Conservation (phyloP, 2,797 vertebrate species). For the Hydrophis major region DNA sequence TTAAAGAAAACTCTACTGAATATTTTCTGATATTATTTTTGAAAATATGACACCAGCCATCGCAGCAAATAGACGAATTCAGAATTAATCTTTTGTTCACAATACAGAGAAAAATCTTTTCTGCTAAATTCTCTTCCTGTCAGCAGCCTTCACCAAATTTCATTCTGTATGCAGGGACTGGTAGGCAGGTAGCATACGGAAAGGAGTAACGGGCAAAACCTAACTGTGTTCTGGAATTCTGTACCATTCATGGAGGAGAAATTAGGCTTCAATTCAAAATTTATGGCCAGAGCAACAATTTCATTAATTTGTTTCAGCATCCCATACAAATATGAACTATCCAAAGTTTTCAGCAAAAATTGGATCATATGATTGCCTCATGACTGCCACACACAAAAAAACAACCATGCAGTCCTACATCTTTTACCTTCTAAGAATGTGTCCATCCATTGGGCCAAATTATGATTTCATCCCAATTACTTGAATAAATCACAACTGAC, state of each 20-base stretch:
- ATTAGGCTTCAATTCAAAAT: neutral
- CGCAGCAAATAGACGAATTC: neutral
- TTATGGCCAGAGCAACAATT: too few relatives aligned
- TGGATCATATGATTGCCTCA: neutral
- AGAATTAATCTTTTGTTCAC: neutral
- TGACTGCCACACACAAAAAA: neutral
- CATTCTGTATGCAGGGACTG: neutral
- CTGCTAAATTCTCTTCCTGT: neutral
- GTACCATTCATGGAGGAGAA: neutral
- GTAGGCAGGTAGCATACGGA: neutral
- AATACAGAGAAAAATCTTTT: neutral
- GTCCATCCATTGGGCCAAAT: neutral
- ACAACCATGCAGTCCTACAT: neutral
- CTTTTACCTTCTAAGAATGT: neutral
- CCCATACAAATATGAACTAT: neutral
- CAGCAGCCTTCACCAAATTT: neutral
- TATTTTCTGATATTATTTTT: neutral
- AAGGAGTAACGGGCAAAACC: neutral
- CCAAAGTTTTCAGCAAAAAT: neutral
- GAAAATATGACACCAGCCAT: neutral
- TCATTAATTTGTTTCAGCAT: neutral
- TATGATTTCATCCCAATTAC: neutral
- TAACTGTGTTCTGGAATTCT: neutral
- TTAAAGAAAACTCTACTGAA: conserved; percentile 29
- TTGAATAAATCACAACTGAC: neutral